Base-by-base conservation (phyloP, 1,140 invertebrate species). In the Drosophila arawakana region DNA sequence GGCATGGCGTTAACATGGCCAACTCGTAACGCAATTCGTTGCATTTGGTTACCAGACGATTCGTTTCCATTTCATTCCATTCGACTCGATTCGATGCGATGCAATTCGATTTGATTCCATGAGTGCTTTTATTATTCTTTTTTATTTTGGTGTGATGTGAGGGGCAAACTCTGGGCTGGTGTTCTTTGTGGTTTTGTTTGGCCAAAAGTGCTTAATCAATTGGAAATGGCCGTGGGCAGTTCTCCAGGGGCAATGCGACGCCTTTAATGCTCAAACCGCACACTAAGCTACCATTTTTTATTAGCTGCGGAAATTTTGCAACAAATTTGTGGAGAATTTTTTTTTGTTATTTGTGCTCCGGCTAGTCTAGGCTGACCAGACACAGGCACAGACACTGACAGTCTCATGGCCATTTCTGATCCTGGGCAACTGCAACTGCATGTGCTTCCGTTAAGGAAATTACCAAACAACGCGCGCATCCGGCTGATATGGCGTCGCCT, bases 371-470 rank as follows among this genome's bases (percentile, higher is more conserved):
- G 8, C 46, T 50, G 62, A 37, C 80, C 44, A 46, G 34, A 35
- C 54, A 59, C 43, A 67, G 43, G 55, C 18, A 21, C 61, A 72
- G 70, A 58, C 73, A 73, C 55, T 46, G 44, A 18, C 63, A 52
- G 61, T 44, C 34, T 39, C 39, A 43, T 11, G 47, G 39, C 39
- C 41, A 43, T 54, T 44, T 54, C 47, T 57, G 80, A 68, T 70
- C 49, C 70, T 75, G 72, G 62, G 9, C 57, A 59, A 39, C 66
- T 65, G 68, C 72, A 73, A 75, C 83, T 81, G 82, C 84, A 81
- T 89, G 80, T 69, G 79, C 85, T 89, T 89, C 84, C 84, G 84
- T 78, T 80, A 84, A 89, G 84, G 84, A 89, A 89, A 89, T 89
- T 89, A 73, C 84, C 84, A 89, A 89, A 89, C 84, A 89, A 89